Percentiles rank a stretch among this genome's conserved stretches.
Conservation (phyloP, 1,140 invertebrate genomes). For the Hycleus phaleratus region DNA sequence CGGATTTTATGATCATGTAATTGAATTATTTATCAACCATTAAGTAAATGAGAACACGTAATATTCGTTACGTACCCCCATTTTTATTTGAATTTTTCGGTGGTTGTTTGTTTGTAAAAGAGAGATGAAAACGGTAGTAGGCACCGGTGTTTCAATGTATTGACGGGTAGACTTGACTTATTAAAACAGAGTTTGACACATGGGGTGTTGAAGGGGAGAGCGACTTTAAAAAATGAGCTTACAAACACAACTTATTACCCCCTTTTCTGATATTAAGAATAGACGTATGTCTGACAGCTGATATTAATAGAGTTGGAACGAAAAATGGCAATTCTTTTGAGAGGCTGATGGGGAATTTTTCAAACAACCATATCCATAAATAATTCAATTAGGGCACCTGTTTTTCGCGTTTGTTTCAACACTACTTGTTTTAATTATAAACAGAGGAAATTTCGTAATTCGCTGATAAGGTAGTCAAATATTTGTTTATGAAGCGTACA, state of each 20-base stretch:
- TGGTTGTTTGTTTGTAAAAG: not conserved
- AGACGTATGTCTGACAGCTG: too few species aligned
- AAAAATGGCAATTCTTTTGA: too few species aligned
- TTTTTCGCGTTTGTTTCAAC: too few species aligned
- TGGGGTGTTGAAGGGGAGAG: conserved; percentile 28
- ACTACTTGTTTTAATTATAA: too few species aligned
- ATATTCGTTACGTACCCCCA: not conserved
- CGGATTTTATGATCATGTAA: not conserved
- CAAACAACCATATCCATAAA: too few species aligned
- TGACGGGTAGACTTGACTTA: conserved; percentile 30
- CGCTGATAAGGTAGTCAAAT: too few species aligned
- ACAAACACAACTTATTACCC: conserved; percentile 19
- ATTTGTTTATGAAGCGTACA: too few species aligned
- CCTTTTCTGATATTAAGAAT: too few species aligned
- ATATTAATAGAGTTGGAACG: too few species aligned
- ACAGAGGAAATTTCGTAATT: too few species aligned
- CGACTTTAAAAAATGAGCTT: conserved; percentile 34
- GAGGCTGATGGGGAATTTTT: too few species aligned
- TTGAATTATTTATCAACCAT: not conserved
- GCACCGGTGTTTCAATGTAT: conserved; percentile 22
- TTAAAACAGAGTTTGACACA: conserved; percentile 33
- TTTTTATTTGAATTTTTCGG: conserved; percentile 14
- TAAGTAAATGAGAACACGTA: not conserved
- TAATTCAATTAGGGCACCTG: too few species aligned
- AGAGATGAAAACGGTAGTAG: not conserved